Percentiles rank a stretch among this genome's conserved stretches.
phyloP scores from a whole-genome alignment of 2,113 vertebrate genomes.

The Nibea albiflora region DNA sequence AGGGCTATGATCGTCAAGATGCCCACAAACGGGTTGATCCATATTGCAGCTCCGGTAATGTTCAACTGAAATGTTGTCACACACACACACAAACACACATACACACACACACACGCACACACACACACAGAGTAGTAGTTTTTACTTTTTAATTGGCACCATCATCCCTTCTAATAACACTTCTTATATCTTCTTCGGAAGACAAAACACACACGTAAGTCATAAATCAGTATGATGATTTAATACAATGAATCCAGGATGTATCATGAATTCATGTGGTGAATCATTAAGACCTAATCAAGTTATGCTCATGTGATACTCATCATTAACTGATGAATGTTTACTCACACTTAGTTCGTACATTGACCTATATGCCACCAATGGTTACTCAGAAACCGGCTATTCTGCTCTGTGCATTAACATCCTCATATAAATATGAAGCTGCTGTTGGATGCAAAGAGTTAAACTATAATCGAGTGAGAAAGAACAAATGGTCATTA shows the following conservation, averaged over 20 bases:
- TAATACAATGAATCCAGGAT: background rate
- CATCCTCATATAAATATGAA: background rate
- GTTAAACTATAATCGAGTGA: no score
- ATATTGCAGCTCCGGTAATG: slow-evolving; percentile 82
- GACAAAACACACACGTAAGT: background rate
- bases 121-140: background rate
- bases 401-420: background rate
- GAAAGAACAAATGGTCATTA: no score
- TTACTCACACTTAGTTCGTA: background rate
- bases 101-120: background rate
- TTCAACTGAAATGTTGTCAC: slow-evolving; percentile 70
- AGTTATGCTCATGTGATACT: background rate
- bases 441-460: background rate
- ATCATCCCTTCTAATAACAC: background rate
- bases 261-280: background rate
- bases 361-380: background rate
- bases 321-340: background rate
- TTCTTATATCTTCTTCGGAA: background rate
- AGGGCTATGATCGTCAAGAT: slow-evolving; percentile 88
- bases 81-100: background rate
- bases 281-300: background rate
- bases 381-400: background rate
- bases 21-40: slow-evolving; percentile 86
- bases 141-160: background rate
- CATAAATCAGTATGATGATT: background rate